phyloP scores from a whole-genome alignment of 2,888 invertebrate genomes.

The Pyrgus malvae region DNA sequence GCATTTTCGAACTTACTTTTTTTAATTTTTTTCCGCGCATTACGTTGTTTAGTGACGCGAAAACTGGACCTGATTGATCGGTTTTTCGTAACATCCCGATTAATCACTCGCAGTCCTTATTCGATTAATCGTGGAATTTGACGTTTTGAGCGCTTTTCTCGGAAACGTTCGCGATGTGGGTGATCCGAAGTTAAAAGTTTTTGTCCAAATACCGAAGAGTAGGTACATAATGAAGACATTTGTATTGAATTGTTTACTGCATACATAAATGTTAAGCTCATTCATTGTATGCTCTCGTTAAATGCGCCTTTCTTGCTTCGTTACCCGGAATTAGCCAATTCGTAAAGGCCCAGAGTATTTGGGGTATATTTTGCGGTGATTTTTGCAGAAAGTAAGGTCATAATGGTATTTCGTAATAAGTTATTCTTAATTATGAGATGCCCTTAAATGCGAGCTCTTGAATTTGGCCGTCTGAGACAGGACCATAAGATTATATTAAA shows the following conservation, averaged over 20 bases:
- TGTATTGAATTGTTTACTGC: conserved; percentile 59
- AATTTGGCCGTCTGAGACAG: background rate
- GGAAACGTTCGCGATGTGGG: conserved; percentile 66
- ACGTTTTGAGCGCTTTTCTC: conserved; percentile 65
- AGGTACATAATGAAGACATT: conserved; percentile 70
- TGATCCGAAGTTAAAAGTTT: conserved; percentile 54
- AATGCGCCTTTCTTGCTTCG: conserved; percentile 24
- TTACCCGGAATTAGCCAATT: conserved; percentile 21
- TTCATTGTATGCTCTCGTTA: conserved; percentile 32
- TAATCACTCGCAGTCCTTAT: conserved; percentile 56
- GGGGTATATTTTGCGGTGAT: conserved; percentile 16
- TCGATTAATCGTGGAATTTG: conserved; percentile 66
- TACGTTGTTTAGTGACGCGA: conserved; percentile 35
- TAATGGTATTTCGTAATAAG: conserved; percentile 12
- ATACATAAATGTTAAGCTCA: conserved; percentile 51
- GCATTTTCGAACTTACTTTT: conserved; percentile 15
- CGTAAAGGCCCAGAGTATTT: conserved; percentile 21
- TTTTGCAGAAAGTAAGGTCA: conserved; percentile 5
- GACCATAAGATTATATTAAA: too few relatives aligned
- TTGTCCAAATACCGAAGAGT: conserved; percentile 47
- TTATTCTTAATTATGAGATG: conserved; percentile 12
- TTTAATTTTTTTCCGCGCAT: conserved; percentile 30
- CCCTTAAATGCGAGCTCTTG: background rate
- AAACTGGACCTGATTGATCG: conserved; percentile 39
- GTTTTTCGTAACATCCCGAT: conserved; percentile 52